These are phyloP conservation scores for Poeciliopsis gracilis DNA, from an alignment of 2,797 vertebrate species.

Conservation along the genomic window DNA sequence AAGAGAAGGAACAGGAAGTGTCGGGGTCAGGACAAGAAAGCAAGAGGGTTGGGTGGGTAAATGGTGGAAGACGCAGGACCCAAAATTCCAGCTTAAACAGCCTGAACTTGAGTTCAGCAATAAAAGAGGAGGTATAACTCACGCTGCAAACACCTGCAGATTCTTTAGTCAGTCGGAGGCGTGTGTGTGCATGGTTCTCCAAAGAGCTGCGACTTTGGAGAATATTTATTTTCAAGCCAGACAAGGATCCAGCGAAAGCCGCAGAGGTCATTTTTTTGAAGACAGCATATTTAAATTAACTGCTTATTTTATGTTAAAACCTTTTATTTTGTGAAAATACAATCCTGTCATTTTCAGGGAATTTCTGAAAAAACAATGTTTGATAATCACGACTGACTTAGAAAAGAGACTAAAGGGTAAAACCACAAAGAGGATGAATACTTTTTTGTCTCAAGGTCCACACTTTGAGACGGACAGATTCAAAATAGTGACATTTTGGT, in stretches of 20 bases:
- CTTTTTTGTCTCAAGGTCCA: neutral
- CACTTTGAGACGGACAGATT: neutral
- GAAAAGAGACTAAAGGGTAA: neutral
- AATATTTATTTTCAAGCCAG: neutral
- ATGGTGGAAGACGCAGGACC: constrained; percentile 27
- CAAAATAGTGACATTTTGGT: neutral
- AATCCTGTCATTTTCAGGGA: neutral
- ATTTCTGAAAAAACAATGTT: neutral
- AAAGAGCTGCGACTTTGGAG: neutral
- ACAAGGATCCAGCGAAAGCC: neutral
- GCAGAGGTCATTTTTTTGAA: neutral
- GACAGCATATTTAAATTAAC: neutral
- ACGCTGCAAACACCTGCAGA: constrained; percentile 44
- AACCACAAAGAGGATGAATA: neutral
- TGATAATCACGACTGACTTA: neutral
- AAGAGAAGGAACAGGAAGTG: constrained; percentile 71
- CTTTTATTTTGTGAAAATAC: neutral
- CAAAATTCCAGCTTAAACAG: constrained; percentile 21
- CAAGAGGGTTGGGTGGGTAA: constrained; percentile 36
- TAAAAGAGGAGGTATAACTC: constrained; percentile 26
- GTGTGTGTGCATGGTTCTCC: neutral
- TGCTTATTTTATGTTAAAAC: neutral
- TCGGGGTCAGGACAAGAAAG: constrained; percentile 47
- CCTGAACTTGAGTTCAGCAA: constrained; percentile 64
- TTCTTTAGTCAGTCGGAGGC: constrained; percentile 8